A percentile compares a stretch with the other conserved stretches of the same genome.
phyloP scores from a whole-genome alignment of 2,888 invertebrate species.

The Diarsia mendica region DNA sequence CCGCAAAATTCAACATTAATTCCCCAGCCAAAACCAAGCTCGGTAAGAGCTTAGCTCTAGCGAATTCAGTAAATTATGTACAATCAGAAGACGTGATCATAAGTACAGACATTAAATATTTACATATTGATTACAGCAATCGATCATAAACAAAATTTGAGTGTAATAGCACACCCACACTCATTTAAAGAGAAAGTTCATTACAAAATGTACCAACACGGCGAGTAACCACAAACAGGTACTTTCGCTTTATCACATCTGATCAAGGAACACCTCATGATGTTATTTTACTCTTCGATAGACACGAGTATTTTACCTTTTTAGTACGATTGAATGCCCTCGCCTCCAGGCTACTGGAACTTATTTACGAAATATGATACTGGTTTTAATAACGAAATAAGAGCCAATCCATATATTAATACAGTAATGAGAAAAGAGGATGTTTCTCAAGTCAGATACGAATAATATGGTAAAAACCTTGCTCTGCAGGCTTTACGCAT shows the following conservation, averaged over 20 bases:
- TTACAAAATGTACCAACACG: constrained; percentile 63
- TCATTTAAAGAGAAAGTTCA: constrained; percentile 76
- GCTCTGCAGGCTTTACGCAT: constrained; percentile 13
- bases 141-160: constrained; percentile 58
- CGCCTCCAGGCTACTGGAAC: constrained; percentile 17
- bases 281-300: constrained; percentile 57
- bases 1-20: neutral
- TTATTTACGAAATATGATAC: constrained; percentile 21
- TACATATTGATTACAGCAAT: constrained; percentile 61
- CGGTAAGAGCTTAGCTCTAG: neutral
- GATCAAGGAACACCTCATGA: constrained; percentile 58
- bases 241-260: constrained; percentile 73
- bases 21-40: neutral
- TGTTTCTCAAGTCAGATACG: constrained; percentile 6
- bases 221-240: constrained; percentile 57
- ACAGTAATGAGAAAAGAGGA: constrained; percentile 10
- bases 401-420: constrained; percentile 8
- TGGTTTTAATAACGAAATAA: neutral
- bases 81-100: neutral
- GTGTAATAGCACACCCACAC: constrained; percentile 64
- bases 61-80: neutral
- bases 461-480: constrained; percentile 30
- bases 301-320: constrained; percentile 39
- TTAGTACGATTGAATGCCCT: constrained; percentile 31
- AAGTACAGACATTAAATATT: constrained; percentile 45